Evolutionary conservation across 2,797 vertebrate genomes (phyloP).

Genomic region (Gambusia yucatana): DNA sequence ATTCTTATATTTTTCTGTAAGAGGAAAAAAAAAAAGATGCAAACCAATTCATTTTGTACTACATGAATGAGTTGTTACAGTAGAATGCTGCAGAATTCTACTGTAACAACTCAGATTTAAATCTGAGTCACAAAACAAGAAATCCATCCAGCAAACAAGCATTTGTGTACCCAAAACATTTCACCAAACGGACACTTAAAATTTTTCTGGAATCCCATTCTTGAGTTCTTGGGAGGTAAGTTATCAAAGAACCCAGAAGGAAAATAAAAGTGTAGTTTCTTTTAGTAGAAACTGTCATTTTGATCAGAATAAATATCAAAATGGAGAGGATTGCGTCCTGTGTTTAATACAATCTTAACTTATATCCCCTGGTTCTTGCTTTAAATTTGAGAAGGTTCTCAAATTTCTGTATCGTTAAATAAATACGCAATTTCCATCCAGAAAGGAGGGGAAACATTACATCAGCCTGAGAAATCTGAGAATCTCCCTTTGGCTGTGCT

Average conservation of each 20-base stretch:
- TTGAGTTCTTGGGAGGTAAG: background rate
- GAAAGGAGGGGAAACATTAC: background rate
- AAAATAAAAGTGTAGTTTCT: background rate
- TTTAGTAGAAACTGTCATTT: background rate
- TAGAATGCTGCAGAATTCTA: no score
- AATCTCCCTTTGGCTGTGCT: background rate
- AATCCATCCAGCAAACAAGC: background rate
- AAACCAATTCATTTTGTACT: background rate
- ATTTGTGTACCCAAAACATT: background rate
- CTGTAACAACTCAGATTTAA: background rate
- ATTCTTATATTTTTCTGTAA: slow-evolving; percentile 14
- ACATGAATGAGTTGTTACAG: background rate
- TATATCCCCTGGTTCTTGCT: background rate
- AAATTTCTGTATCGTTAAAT: background rate
- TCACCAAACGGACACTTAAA: background rate
- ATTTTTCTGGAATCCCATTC: background rate
- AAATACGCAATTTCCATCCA: background rate
- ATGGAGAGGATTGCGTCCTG: background rate
- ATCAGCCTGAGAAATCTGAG: background rate
- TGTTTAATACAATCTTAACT: background rate
- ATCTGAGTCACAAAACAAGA: background rate
- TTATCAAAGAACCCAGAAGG: background rate
- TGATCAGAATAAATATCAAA: background rate
- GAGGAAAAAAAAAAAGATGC: background rate
- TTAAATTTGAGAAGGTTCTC: background rate